Conservation (phyloP, 2,113 vertebrate genomes). For the Phainopepla nitens region DNA sequence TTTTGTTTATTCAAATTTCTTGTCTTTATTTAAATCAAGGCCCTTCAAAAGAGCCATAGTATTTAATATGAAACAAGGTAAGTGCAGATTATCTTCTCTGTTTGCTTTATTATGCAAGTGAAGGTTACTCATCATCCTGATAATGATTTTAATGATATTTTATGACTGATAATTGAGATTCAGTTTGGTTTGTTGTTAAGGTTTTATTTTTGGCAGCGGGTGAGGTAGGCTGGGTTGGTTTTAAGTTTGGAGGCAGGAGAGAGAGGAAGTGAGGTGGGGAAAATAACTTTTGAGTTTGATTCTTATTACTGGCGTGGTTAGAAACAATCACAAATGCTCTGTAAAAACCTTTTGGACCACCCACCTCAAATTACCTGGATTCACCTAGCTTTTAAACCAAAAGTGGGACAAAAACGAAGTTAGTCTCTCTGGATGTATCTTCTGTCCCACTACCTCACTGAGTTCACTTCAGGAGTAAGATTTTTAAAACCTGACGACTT, state of each 20-base stretch:
- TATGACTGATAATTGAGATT: background rate
- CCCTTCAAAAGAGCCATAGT: background rate
- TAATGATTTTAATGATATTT: background rate
- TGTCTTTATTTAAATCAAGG: background rate
- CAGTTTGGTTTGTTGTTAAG: background rate
- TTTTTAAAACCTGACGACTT: background rate
- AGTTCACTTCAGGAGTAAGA: background rate
- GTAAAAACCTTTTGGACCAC: background rate
- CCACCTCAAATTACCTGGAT: background rate
- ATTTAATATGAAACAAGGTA: background rate
- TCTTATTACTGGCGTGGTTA: background rate
- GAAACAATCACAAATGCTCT: background rate
- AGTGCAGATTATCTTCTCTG: background rate
- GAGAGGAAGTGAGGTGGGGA: background rate
- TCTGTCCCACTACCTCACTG: background rate
- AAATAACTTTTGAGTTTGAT: background rate
- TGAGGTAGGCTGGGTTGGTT: background rate
- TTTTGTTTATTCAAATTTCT: background rate
- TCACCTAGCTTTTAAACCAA: background rate
- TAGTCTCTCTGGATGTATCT: background rate
- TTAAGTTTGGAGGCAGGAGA: background rate
- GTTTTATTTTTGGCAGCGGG: background rate
- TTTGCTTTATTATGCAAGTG: background rate
- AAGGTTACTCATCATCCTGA: background rate
- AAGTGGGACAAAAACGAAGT: background rate